phyloP scores from a whole-genome alignment of 2,888 invertebrate genomes.

The Spodoptera picta region DNA sequence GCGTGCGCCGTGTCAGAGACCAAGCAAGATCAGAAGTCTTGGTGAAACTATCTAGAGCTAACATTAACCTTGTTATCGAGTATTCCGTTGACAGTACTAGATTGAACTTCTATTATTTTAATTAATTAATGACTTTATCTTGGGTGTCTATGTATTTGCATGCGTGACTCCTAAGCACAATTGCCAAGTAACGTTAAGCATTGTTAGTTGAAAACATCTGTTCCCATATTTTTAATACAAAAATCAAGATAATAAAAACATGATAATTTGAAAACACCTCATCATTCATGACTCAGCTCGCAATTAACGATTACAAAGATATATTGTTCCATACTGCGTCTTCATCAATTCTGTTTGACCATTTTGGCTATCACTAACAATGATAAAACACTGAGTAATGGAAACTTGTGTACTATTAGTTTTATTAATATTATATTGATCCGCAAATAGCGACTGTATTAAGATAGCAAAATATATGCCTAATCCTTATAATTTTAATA shows the following conservation, averaged over 20 bases:
- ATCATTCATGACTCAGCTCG: slow-evolving; percentile 18
- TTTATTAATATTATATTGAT: background rate
- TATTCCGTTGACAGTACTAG: background rate
- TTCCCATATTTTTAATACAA: no score
- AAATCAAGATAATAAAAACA: no score
- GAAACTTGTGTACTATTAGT: slow-evolving; percentile 8
- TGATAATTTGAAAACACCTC: background rate
- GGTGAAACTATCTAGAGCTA: background rate
- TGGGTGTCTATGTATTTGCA: no score
- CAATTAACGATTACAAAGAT: slow-evolving; percentile 2
- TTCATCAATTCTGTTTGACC: slow-evolving; percentile 33
- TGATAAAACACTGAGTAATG: slow-evolving; percentile 6
- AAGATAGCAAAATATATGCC: background rate
- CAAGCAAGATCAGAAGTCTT: slow-evolving; percentile 3
- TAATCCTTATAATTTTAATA: no score
- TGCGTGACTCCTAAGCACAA: no score
- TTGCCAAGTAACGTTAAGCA: no score
- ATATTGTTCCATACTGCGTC: slow-evolving; percentile 20
- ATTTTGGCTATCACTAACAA: slow-evolving; percentile 11
- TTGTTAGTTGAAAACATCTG: no score
- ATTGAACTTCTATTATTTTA: slow-evolving; percentile 17
- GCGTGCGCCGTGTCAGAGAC: slow-evolving; percentile 49
- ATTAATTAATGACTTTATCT: no score
- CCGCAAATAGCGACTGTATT: background rate
- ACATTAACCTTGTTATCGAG: no score